Percentiles rank a stretch among this genome's conserved stretches.
phyloP scores from a whole-genome alignment of 2,113 vertebrate genomes.

The Caranx melampygus region DNA sequence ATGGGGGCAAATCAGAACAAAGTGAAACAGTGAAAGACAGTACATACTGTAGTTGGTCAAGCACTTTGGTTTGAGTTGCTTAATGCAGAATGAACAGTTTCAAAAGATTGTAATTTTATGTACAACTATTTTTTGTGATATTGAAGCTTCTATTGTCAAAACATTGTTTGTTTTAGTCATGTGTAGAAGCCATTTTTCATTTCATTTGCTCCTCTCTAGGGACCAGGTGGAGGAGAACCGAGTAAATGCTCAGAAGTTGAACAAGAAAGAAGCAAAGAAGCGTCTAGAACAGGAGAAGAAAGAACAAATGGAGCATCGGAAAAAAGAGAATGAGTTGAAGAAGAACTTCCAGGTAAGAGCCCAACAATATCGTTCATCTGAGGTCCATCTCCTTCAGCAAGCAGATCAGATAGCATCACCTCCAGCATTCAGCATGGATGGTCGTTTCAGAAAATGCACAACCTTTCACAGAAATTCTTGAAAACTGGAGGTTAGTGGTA shows the following conservation, averaged over 20 bases:
- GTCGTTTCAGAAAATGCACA: background rate
- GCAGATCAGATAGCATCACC: background rate
- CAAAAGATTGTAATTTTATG: background rate
- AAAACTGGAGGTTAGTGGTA: too few species aligned
- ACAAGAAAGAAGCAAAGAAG: conserved; percentile 67
- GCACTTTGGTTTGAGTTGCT: background rate
- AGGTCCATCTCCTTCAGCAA: background rate
- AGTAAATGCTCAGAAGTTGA: conserved; percentile 19
- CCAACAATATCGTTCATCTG: background rate
- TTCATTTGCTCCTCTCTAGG: conserved; percentile 26
- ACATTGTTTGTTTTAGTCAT: background rate
- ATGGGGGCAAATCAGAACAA: background rate
- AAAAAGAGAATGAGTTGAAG: conserved; percentile 71
- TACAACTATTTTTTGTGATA: background rate
- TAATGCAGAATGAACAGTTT: background rate
- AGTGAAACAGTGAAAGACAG: background rate
- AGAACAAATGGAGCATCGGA: conserved; percentile 69
- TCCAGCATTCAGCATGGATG: background rate
- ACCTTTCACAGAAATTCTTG: background rate
- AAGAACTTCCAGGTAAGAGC: conserved; percentile 83
- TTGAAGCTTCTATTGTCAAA: background rate
- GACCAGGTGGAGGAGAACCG: conserved; percentile 41
- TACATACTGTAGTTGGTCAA: too few species aligned
- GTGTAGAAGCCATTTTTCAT: background rate
- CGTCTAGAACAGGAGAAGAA: conserved; percentile 68